A percentile compares a stretch with the other conserved stretches of the same genome.
Conservation (phyloP, 2,113 vertebrate genomes). For the Pelvicachromis taeniatus region DNA sequence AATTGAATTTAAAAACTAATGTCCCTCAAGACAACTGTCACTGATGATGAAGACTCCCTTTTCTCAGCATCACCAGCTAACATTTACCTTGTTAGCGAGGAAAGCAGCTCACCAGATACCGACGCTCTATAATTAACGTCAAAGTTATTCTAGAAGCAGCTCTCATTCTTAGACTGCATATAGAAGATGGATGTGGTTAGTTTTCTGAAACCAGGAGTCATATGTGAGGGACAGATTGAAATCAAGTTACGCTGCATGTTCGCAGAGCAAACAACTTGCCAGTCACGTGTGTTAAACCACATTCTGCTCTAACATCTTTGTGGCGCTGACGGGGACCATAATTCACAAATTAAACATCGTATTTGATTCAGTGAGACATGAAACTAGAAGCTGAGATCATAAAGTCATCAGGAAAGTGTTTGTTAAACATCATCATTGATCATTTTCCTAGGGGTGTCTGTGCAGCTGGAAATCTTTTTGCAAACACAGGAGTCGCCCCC, state of each 20-base stretch:
- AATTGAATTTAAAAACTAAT: too few species aligned
- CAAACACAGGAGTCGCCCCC: neutral
- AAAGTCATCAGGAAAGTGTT: neutral
- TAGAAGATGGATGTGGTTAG: neutral
- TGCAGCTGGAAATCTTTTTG: neutral
- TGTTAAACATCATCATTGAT: too few species aligned
- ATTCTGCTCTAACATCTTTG: neutral
- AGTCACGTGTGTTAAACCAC: neutral
- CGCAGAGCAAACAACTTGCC: accelerated
- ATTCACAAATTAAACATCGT: neutral
- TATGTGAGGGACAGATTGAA: neutral
- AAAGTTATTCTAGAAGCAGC: too few species aligned
- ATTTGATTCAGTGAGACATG: accelerated
- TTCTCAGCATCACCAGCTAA: too few species aligned
- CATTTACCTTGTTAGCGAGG: too few species aligned
- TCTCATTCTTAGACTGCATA: too few species aligned
- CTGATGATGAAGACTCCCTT: too few species aligned
- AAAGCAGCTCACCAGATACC: too few species aligned
- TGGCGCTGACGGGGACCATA: too few species aligned
- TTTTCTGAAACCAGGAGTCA: neutral
- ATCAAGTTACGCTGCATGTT: neutral
- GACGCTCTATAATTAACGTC: too few species aligned
- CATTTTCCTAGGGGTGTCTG: neutral
- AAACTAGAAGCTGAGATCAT: neutral
- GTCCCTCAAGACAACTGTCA: too few species aligned